phyloP scores from a whole-genome alignment of 2,113 vertebrate species.

The Aplodontia rufa region DNA sequence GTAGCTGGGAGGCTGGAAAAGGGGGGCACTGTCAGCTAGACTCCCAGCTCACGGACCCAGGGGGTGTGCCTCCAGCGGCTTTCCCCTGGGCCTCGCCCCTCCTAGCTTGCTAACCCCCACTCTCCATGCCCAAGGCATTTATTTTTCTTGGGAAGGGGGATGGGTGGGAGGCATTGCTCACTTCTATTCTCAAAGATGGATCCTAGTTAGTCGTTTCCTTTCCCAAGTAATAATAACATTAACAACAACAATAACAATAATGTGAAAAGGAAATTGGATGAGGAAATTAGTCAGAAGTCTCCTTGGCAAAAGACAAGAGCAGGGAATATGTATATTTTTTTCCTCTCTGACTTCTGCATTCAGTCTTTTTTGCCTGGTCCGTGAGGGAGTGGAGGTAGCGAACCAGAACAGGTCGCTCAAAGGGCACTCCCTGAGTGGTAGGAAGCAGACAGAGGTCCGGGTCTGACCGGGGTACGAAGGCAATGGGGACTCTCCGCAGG shows the following conservation, averaged over 20 bases:
- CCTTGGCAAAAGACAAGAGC: slow-evolving; percentile 67
- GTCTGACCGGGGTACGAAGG: background rate
- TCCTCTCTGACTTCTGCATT: slow-evolving; percentile 22
- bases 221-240: slow-evolving; percentile 40
- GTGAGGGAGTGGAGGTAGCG: slow-evolving; percentile 11
- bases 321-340: background rate
- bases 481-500: background rate
- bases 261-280: slow-evolving; percentile 49
- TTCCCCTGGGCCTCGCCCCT: slow-evolving; percentile 41
- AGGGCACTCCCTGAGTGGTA: background rate
- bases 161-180: background rate
- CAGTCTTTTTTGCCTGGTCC: background rate
- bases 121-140: background rate
- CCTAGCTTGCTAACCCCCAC: background rate
- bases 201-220: slow-evolving; percentile 29
- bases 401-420: background rate
- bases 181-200: slow-evolving; percentile 40
- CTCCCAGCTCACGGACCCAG: background rate
- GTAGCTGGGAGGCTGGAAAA: background rate
- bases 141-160: slow-evolving; percentile 58
- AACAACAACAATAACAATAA: background rate
- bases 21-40: background rate
- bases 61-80: slow-evolving; percentile 63
- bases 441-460: background rate
- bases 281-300: slow-evolving; percentile 71